These are phyloP conservation scores for Diachasmimorpha longicaudata DNA, from an alignment of 1,140 invertebrate species.

Conservation along the genomic window DNA sequence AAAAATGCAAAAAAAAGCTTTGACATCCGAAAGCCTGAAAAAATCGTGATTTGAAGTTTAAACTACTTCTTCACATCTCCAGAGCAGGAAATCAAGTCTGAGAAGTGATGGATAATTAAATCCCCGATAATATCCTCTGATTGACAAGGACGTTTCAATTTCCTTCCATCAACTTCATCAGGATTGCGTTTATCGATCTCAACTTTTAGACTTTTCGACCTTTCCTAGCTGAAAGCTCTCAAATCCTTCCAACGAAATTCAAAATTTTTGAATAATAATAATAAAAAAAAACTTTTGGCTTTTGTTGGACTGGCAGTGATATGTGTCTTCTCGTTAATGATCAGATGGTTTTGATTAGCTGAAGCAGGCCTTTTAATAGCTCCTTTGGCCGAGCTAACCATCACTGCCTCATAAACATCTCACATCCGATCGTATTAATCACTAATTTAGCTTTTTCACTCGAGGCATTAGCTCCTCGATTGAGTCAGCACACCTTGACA, in stretches of 20 bases:
- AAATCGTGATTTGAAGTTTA: conserved; percentile 16
- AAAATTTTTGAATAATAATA: background rate
- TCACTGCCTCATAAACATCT: too few species aligned
- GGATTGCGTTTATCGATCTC: conserved; percentile 1
- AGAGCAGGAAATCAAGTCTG: background rate
- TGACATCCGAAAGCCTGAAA: too few species aligned
- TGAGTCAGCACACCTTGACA: conserved; percentile 24
- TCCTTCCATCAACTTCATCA: background rate
- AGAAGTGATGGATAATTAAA: conserved; percentile 33
- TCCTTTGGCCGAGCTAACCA: too few species aligned
- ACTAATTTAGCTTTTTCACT: background rate
- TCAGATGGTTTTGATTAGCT: background rate
- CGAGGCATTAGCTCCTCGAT: conserved; percentile 8
- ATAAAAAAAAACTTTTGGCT: background rate
- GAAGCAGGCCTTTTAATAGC: too few species aligned
- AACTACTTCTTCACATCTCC: conserved; percentile 33
- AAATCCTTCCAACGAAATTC: too few species aligned
- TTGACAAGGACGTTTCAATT: conserved; percentile 36
- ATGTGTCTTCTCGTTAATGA: background rate
- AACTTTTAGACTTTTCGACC: background rate
- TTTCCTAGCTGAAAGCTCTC: background rate
- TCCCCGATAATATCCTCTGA: conserved; percentile 26
- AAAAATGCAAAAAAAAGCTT: too few species aligned
- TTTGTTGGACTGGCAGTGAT: background rate
- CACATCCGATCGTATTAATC: background rate